Evolutionary conservation across 2,113 vertebrate genomes (phyloP), one percentile per base, ranked within the genome.

Genomic region (Sinocyclocheilus anshuiensis): DNA sequence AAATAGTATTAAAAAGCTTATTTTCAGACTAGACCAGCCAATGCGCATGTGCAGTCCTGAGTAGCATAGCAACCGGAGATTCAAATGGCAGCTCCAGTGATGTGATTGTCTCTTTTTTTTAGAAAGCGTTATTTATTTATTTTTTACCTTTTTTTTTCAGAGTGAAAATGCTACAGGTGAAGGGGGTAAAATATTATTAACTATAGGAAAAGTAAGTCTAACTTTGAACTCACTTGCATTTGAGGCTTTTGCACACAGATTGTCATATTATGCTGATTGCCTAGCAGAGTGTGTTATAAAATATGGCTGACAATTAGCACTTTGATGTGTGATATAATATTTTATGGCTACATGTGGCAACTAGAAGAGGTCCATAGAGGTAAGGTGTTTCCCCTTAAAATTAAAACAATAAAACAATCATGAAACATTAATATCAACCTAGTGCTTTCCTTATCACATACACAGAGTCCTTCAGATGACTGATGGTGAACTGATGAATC

Each of bases 401-500:
- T 53, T 24, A 36, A 81, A 26, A 45, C 71, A 74, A 3, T 3
- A 75, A 77, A 72, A 22, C 71, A 42, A 74, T 42, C 10, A 6
- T 77, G n/a, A 77, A 50, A 48, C n/a, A 20, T 33, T 12, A 78
- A 11, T 39, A 11, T 79, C n/a, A 78, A 16, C 33, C 26, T 59
- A 57, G 53, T 36, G 24, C 48, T 29, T 55, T 55, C 77, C 16
- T 6, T 20, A 1, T 39, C 33, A 42, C 45, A 26, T 9, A 26
- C 75, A 53, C 57, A 2, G 29, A 0, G 22, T 80, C 78, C 33
- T 80, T 42, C 33, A 48, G 42, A 81, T 63, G 22, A 63, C 78
- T 26, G 78, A 79, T 79, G 33, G 53, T 33, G 77, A 59, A 79
- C 50, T 20, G 16, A 63, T 63, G 57, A 45, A 45, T 81, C 78